These are phyloP conservation scores for Eudyptes chrysolophus DNA, from an alignment of 2,113 vertebrate genomes.

Conservation along the genomic window DNA sequence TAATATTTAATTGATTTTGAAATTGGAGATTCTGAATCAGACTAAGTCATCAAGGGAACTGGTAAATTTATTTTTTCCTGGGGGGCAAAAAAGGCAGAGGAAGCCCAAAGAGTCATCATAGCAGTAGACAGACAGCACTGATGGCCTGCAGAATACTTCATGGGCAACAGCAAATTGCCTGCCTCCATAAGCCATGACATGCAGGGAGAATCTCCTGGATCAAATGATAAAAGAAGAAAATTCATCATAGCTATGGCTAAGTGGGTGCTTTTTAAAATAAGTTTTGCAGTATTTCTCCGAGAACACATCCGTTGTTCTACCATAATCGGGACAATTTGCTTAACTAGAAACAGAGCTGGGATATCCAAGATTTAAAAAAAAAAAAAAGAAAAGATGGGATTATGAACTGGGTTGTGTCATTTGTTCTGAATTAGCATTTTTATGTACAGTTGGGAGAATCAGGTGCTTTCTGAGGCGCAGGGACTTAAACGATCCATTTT, in stretches of 20 bases:
- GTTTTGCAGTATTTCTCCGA: background rate
- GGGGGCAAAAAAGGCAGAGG: background rate
- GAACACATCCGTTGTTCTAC: background rate
- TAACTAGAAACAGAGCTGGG: background rate
- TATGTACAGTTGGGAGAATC: background rate
- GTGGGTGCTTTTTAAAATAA: background rate
- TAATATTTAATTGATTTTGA: background rate
- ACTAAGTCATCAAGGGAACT: background rate
- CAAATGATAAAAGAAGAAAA: background rate
- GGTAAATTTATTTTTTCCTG: background rate
- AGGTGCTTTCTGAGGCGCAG: background rate
- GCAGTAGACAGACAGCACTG: background rate
- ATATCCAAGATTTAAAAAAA: background rate
- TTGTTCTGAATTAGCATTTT: background rate
- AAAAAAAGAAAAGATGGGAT: rapidly evolving
- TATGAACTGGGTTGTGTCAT: background rate
- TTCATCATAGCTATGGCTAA: background rate
- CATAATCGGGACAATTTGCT: background rate
- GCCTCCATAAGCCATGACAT: background rate
- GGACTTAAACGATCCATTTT: background rate
- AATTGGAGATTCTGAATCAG: background rate
- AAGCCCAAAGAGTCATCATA: background rate
- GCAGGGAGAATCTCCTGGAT: background rate
- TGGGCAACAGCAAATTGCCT: background rate
- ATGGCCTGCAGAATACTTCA: background rate